Evolutionary conservation across 2,797 vertebrate species (phyloP), one percentile per base, ranked within the genome.

Genomic region (Avahi laniger): DNA sequence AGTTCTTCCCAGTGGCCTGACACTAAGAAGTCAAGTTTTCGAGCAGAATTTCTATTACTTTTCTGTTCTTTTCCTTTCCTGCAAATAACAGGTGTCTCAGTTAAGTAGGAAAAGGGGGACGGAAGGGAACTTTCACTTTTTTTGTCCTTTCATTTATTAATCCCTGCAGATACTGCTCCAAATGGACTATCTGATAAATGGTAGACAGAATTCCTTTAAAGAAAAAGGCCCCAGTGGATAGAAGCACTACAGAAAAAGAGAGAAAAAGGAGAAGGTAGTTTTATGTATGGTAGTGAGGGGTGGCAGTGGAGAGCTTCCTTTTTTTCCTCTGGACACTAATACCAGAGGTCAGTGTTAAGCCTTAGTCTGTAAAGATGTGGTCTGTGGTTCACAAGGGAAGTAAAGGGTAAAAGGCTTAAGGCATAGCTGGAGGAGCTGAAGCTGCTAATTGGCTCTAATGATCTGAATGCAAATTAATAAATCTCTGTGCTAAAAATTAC

Each of bases 391-490:
- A 78, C 83, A 41, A 85, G 91, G 92, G 24, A 89, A 86, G 79
- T 46, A 92, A 89, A 95, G 91, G 89, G 79, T 94, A 65, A 97
- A 82, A 70, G 46, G 84, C 92, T 91, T 11, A 76, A 59, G 82
- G 80, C 70, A 26, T 22, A 20, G 35, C 61, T 38, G 72, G 86
- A 87, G 80, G 91, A 92, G 89, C 95, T 92, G 89, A 80, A 94
- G 86, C 89, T 93, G 76, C 72, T 97, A 97, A 97, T 97, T 97
- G 93, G 80, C 93, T 96, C 93, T 97, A 96, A 97, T 95, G 93
- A 98, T 97, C 93, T 88, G 93, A 97, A 97, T 97, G 97, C 96
- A 97, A 97, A 98, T 98, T 97, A 96, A 97, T 97, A 96, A 97
- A 93, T 94, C 97, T 91, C 94, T 91, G 94, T 95, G 94, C 96